Evolutionary conservation across 2,113 vertebrate genomes (phyloP), one percentile per base, ranked within the genome.

Genomic region (Nothobranchius kuhntae): DNA sequence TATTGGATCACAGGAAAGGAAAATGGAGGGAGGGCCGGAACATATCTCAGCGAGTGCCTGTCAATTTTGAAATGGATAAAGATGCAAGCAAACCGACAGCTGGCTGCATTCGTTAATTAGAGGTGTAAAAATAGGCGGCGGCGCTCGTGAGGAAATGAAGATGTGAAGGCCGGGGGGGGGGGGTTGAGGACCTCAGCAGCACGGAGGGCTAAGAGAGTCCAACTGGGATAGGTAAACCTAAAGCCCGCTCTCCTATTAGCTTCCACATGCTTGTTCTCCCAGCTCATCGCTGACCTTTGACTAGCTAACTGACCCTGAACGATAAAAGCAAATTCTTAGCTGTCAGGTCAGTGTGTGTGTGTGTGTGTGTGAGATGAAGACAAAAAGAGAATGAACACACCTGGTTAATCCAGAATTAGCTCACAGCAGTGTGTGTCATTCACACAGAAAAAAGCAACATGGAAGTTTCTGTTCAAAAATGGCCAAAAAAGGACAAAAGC

Each of bases 251-350:
- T 14, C 44, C 45, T 68, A 73, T 78, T 66, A 62, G 54, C 66
- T 72, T 75, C 75, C 66, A 68, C 77, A 51, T 72, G 68, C 72
- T 76, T 77, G 63, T 80, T 77, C 68, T 4, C 70, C 74, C 55
- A 77, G 74, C 71, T 83, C 73, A 58, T 59, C 36, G 1, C 3
- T 84, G 80, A 85, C 87, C 89, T 87, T 53, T 82, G 87, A 85
- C 85, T 24, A 11, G 44, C 54, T 78, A 47, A 50, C 52, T 88
- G 89, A 89, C 80, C 84, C 85, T 35, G 74, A 80, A 80, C 40
- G 65, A 85, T 82, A 77, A 86, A 89, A 84, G 82, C 76, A 73
- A 74, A 90, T 91, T 86, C 85, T 84, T 87, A 38, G 74, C 75
- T 80, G 86, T 80, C 83, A 84, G 84, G 56, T 81, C 42, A 58